A percentile compares a stretch with the other conserved stretches of the same genome.
Evolutionary conservation across 2,888 invertebrate genomes (phyloP).

Genomic region (Chrysodeixis includens): DNA sequence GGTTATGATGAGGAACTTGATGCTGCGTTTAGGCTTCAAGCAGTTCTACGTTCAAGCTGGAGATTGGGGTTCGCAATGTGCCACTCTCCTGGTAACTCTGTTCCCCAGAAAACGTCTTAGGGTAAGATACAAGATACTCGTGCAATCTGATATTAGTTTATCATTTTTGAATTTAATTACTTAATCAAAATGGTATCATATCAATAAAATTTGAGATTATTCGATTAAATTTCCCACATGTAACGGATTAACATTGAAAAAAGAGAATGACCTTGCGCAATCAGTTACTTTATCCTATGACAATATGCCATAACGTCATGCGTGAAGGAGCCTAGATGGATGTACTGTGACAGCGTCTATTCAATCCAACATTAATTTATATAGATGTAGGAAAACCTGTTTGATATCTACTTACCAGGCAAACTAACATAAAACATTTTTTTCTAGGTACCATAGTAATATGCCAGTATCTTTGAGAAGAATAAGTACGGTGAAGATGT

Average conservation of each 20-base stretch:
- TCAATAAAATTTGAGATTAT: too few relatives aligned
- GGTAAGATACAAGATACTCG: conserved; percentile 68
- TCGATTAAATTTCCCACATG: too few relatives aligned
- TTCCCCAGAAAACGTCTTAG: conserved; percentile 90
- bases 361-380: not conserved
- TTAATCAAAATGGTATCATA: too few relatives aligned
- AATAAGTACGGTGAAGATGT: conserved; percentile 72
- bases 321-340: not conserved
- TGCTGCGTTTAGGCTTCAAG: conserved; percentile 91
- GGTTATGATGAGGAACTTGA: conserved; percentile 91
- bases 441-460: conserved; percentile 91
- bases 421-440: not conserved
- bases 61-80: conserved; percentile 93
- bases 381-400: not conserved
- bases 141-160: too few relatives aligned
- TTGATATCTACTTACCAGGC: not conserved
- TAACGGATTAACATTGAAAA: not conserved
- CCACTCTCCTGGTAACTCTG: conserved; percentile 89
- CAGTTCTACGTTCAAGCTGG: conserved; percentile 93
- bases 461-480: conserved; percentile 87
- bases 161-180: too few relatives aligned
- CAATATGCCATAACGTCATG: not conserved
- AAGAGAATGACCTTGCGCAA: not conserved
- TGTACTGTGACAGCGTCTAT: not conserved
- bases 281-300: not conserved